phyloP scores from a whole-genome alignment of 2,888 invertebrate species.

The Archaeoteleia sp. region DNA sequence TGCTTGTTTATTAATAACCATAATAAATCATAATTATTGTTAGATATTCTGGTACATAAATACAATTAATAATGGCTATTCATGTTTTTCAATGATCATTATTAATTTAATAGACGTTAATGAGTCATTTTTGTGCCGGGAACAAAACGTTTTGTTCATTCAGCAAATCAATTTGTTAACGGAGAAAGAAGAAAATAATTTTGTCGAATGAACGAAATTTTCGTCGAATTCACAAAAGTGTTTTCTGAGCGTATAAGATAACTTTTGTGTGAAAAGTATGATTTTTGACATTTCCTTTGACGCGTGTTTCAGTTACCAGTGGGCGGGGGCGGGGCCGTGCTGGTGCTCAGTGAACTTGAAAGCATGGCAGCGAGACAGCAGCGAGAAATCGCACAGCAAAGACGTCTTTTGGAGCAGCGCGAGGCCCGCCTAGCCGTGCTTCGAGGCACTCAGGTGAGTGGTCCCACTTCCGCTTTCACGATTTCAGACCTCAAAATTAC shows the following conservation, averaged over 20 bases:
- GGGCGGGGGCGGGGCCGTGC: slow-evolving; percentile 87
- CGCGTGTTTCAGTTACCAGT: slow-evolving; percentile 83
- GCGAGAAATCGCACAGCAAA: slow-evolving; percentile 96
- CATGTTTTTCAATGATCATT: too few relatives aligned
- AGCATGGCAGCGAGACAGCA: slow-evolving; percentile 98
- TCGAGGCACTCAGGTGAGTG: slow-evolving; percentile 72
- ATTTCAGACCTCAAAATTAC: too few relatives aligned
- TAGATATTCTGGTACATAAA: too few relatives aligned
- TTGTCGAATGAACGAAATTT: too few relatives aligned
- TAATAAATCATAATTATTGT: too few relatives aligned
- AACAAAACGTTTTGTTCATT: too few relatives aligned
- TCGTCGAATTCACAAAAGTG: neutral
- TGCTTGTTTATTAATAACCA: too few relatives aligned
- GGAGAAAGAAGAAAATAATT: too few relatives aligned
- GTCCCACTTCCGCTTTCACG: slow-evolving; percentile 28
- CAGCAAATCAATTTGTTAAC: too few relatives aligned
- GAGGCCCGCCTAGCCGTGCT: slow-evolving; percentile 79
- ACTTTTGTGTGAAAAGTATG: neutral
- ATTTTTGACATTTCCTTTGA: slow-evolving; percentile 33
- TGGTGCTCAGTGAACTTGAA: slow-evolving; percentile 96
- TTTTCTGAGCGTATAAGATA: neutral
- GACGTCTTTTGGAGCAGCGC: slow-evolving; percentile 94
- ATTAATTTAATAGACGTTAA: too few relatives aligned
- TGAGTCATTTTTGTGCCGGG: too few relatives aligned
- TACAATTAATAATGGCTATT: too few relatives aligned